Conservation (phyloP, 92 coral and sea anemone species). For the Phymanthus crucifer region DNA sequence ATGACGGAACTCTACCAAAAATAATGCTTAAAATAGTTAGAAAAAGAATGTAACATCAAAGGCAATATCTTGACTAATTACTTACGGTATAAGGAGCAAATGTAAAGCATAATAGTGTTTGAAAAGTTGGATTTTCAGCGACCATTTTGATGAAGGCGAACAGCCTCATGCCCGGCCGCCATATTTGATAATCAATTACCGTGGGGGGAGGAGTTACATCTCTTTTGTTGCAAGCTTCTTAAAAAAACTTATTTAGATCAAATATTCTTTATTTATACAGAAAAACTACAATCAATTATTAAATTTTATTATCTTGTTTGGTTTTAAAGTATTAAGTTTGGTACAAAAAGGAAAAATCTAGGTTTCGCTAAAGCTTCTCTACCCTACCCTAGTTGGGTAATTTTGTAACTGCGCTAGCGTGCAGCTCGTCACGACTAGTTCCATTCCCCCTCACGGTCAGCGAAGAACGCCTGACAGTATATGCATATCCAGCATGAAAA, state of each 20-base stretch:
- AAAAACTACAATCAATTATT: not conserved
- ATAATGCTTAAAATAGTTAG: conserved; percentile 7
- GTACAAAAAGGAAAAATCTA: too few species aligned
- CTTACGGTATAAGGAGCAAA: conserved; percentile 63
- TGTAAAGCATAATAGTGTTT: conserved; percentile 53
- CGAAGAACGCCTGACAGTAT: conserved; percentile 13
- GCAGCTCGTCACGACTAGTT: conserved; percentile 16
- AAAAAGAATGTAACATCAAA: not conserved
- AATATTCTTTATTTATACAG: not conserved
- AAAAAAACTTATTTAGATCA: not conserved
- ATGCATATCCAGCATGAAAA: not conserved
- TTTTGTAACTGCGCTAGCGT: conserved; percentile 10
- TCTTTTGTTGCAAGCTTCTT: not conserved
- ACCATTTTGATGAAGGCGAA: conserved; percentile 46
- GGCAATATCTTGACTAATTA: not conserved
- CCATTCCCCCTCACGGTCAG: conserved; percentile 12
- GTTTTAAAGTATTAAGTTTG: not conserved
- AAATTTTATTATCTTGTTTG: not conserved
- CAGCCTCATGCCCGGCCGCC: conserved; percentile 37
- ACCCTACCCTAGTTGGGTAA: not conserved
- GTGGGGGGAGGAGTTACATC: not conserved
- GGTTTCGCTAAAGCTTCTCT: not conserved
- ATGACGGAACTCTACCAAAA: conserved; percentile 32
- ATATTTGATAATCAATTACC: conserved; percentile 1
- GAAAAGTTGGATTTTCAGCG: conserved; percentile 34